Evolutionary conservation across 2,113 vertebrate species (phyloP).

Genomic region (Sapajus apella): DNA sequence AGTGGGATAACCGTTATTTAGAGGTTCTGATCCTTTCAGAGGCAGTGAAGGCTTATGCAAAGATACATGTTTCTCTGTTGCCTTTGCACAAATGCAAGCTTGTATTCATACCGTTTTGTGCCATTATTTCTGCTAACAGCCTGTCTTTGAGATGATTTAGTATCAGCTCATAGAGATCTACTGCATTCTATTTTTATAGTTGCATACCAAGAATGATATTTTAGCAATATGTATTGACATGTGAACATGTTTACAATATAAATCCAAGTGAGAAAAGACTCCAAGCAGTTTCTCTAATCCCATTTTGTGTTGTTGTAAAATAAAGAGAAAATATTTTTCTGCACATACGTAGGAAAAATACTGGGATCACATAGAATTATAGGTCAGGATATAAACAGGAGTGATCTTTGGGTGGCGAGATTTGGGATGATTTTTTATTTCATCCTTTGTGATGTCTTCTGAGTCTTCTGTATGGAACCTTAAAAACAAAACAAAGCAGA

Average conservation of each 20-base stretch:
- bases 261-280: slow-evolving; percentile 28
- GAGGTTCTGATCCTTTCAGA: background rate
- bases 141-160: background rate
- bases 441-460: background rate
- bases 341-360: background rate
- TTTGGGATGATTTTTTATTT: background rate
- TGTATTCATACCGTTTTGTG: background rate
- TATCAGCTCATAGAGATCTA: background rate
- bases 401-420: background rate
- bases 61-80: background rate
- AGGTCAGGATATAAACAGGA: background rate
- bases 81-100: background rate
- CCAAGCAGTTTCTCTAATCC: background rate
- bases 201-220: background rate
- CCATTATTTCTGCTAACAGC: background rate
- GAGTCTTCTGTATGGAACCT: background rate
- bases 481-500: background rate
- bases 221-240: slow-evolving; percentile 31
- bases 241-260: slow-evolving; percentile 27
- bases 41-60: background rate
- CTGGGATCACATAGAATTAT: background rate
- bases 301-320: background rate
- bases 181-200: background rate
- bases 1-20: no score
- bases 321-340: background rate